Base-by-base conservation (phyloP, 35 echinoderm and acorn worm species). In the Lytechinus variegatus region DNA sequence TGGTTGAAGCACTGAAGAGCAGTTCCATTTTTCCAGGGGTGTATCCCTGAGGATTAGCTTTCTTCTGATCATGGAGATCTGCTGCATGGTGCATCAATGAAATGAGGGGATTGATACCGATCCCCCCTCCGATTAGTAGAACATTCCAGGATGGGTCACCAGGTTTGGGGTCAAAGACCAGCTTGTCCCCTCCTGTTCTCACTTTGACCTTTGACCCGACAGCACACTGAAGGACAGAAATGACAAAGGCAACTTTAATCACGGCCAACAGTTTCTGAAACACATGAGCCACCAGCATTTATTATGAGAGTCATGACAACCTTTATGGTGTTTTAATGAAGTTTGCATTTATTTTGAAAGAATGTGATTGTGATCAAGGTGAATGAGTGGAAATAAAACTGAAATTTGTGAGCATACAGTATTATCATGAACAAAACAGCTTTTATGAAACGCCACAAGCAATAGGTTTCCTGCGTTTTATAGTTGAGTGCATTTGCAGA, bases 71-170 rank as follows among this genome's bases (percentile, higher is more conserved):
- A 94, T 98, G 95, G 52, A 97, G 86, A 61, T 97, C 91, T 52
- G 86, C 91, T n/a, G 96, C 97, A 33, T 98, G 95, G 21, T 94
- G 94, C 24, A 99, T 61, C 27, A 99, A 95, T 24, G 98, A 97
- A 24, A 97, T 87, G 24, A 99, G 95, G 51, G 98, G 98, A 87
- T 99, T 99, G 90, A 99, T 99, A 9, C 98, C 98, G 54, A 99
- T 97, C 27, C 98, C 98, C 16, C 98, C 98, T 72, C 97, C 97
- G 89, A 99, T 97, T 27, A 99, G 96, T 95, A 99, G 95, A 55
- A 98, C 51, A 61, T 99, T 95, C 56, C 95, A 92, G 9, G 56
- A 93, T 29, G 97, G 95, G 53, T 97, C 97, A 86, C 93, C 86
- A 14, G 97, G 94, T 91, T 97, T 66, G 4, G 98, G 98, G 93